These are phyloP conservation scores for Semnopithecus entellus DNA, from an alignment of 2,113 vertebrate species.

Conservation along the genomic window DNA sequence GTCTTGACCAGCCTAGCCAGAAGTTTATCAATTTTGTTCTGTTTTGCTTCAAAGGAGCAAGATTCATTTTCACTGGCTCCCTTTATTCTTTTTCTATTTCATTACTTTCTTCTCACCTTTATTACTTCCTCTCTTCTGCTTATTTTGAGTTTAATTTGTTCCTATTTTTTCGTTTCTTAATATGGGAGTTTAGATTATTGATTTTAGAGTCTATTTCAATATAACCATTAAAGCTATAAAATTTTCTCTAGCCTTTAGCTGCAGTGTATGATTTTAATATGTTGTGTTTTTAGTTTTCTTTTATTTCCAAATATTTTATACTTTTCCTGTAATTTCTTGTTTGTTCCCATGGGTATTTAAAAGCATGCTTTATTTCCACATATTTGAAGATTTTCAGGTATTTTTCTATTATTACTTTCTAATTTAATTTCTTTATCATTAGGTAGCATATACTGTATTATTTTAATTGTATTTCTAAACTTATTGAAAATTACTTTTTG, in stretches of 20 bases:
- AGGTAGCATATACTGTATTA: neutral
- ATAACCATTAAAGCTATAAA: neutral
- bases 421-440: neutral
- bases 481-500: neutral
- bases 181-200: neutral
- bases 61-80: neutral
- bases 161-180: neutral
- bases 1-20: neutral
- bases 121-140: neutral
- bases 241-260: neutral
- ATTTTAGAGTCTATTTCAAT: conserved; percentile 5
- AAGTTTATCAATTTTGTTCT: conserved; percentile 28
- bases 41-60: neutral
- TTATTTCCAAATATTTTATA: conserved; percentile 2
- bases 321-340: neutral
- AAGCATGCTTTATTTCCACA: neutral
- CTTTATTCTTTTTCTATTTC: neutral
- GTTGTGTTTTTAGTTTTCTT: neutral
- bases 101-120: neutral
- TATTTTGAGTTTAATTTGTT: neutral
- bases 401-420: neutral
- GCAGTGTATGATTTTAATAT: neutral
- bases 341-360: neutral
- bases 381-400: neutral
- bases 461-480: neutral